Evolutionary conservation across 2,797 vertebrate species (phyloP).

Genomic region (Antennarius maculatus): DNA sequence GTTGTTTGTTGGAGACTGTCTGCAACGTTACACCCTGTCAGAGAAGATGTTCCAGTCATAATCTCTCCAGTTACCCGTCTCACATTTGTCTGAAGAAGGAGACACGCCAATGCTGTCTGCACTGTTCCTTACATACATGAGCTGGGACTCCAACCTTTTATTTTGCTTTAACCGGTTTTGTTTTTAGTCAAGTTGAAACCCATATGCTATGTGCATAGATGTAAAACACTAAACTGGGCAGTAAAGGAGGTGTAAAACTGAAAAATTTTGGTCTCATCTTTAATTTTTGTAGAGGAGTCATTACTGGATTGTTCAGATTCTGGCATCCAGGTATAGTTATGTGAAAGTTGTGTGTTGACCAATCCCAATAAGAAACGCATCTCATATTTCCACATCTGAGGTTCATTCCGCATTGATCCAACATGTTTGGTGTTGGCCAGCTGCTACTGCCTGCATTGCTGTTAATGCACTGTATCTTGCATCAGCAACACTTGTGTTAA

Average conservation of each 20-base stretch:
- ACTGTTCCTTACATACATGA: too few species aligned
- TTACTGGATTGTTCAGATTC: neutral
- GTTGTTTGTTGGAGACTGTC: conserved; percentile 27
- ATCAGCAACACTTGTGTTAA: conserved; percentile 20
- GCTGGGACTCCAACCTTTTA: neutral
- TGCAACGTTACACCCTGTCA: conserved; percentile 47
- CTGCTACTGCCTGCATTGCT: conserved; percentile 10
- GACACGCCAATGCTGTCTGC: neutral
- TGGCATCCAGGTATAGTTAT: neutral
- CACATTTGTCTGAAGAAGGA: conserved; percentile 24
- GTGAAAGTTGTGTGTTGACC: neutral
- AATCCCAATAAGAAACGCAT: neutral
- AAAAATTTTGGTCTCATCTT: neutral
- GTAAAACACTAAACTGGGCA: too few species aligned
- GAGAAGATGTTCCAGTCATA: conserved; percentile 6
- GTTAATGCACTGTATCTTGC: conserved; percentile 31
- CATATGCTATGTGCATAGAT: neutral
- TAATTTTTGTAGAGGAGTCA: neutral
- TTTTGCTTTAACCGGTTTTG: neutral
- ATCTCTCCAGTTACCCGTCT: conserved; percentile 33
- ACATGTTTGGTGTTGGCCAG: conserved; percentile 8
- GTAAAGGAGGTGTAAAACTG: neutral
- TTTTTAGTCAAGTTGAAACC: neutral
- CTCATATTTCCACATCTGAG: conserved; percentile 20
- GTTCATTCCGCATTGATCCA: conserved; percentile 6